phyloP scores from a whole-genome alignment of 2,797 vertebrate species.

The Enoplosus armatus region DNA sequence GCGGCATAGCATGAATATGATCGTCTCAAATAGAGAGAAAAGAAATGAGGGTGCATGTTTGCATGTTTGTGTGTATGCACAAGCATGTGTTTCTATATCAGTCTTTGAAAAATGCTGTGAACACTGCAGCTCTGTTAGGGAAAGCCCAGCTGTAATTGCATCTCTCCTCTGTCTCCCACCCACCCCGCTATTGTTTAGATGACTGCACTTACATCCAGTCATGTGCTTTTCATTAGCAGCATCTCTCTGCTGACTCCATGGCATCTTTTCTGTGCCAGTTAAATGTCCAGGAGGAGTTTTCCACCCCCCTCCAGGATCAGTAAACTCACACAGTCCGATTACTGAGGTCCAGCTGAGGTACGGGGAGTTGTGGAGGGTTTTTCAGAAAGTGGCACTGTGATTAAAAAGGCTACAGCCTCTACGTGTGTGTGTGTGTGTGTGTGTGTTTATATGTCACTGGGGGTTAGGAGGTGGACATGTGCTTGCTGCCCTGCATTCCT shows the following conservation, averaged over 20 bases:
- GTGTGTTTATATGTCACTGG: slow-evolving; percentile 48
- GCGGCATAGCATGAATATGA: slow-evolving; percentile 34
- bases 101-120: slow-evolving; percentile 22
- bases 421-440: slow-evolving; percentile 12
- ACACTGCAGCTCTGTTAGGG: slow-evolving; percentile 45
- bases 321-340: slow-evolving; percentile 47
- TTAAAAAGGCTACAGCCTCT: slow-evolving; percentile 34
- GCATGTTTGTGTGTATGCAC: slow-evolving; percentile 37
- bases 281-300: slow-evolving; percentile 24
- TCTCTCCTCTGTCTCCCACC: slow-evolving; percentile 56
- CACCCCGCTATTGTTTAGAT: slow-evolving; percentile 62
- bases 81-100: slow-evolving; percentile 19
- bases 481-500: slow-evolving; percentile 72
- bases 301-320: slow-evolving; percentile 13
- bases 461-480: slow-evolving; percentile 64
- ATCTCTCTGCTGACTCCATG: slow-evolving; percentile 53
- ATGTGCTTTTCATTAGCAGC: slow-evolving; percentile 79
- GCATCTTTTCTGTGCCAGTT: slow-evolving; percentile 56
- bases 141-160: slow-evolving; percentile 48
- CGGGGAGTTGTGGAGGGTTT: slow-evolving; percentile 17
- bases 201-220: slow-evolving; percentile 50
- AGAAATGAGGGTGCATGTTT: slow-evolving; percentile 14
- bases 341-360: slow-evolving; percentile 24
- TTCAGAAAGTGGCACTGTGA: slow-evolving; percentile 50
- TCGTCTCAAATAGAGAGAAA: slow-evolving; percentile 4